These are phyloP conservation scores for Hoplias malabaricus DNA, from an alignment of 2,113 vertebrate genomes.

Conservation along the genomic window DNA sequence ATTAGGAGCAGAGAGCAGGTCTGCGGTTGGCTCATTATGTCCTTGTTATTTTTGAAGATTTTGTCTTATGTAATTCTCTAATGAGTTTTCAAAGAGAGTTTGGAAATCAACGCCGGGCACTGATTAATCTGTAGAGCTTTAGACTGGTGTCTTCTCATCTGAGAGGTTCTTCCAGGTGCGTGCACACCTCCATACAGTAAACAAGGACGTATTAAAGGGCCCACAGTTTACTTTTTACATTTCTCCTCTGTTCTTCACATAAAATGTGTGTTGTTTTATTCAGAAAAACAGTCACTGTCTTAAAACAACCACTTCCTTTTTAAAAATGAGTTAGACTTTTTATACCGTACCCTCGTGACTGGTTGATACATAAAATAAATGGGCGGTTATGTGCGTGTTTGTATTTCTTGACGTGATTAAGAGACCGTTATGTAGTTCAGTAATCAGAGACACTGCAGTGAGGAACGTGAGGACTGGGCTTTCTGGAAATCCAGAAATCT, in stretches of 20 bases:
- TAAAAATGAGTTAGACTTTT: too few species aligned
- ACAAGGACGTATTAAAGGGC: too few species aligned
- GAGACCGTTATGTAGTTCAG: too few species aligned
- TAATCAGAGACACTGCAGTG: not conserved
- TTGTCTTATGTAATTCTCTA: not conserved
- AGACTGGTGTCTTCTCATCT: not conserved
- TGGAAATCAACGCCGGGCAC: not conserved
- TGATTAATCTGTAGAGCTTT: not conserved
- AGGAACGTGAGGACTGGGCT: not conserved
- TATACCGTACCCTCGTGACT: too few species aligned
- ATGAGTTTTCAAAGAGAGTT: not conserved
- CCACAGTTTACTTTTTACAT: too few species aligned
- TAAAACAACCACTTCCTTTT: too few species aligned
- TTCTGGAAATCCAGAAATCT: not conserved
- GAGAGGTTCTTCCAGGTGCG: not conserved
- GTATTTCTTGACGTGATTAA: too few species aligned
- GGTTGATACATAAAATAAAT: too few species aligned
- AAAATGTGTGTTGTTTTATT: too few species aligned
- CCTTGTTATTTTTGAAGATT: not conserved
- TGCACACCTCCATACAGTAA: not conserved
- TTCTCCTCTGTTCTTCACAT: too few species aligned
- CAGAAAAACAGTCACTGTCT: too few species aligned
- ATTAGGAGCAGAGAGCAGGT: not conserved
- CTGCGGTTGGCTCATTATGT: not conserved
- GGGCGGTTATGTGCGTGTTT: too few species aligned